Base-by-base conservation (phyloP, 2,888 invertebrate species). In the Pycnomerus fuliginosus region DNA sequence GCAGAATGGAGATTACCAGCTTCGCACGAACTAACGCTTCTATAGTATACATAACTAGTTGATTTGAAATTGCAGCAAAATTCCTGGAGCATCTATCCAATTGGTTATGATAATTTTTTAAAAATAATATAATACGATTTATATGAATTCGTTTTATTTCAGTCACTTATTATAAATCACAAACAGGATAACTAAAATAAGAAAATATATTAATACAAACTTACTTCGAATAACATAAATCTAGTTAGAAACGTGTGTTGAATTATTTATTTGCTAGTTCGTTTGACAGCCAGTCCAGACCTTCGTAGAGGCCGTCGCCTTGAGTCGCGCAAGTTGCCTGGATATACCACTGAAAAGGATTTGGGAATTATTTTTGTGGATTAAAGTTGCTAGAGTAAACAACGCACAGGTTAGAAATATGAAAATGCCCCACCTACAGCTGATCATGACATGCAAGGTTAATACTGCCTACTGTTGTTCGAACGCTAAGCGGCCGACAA, bases 1-100 rank as follows among this genome's bases (percentile, higher is more conserved):
- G 24, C 97, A 98, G 71, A 98, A 98, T 71, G 98, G 98, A 35
- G 98, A 99, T 72, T 98, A 99, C 71, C 97, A 98, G 69, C 76
- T 98, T 54, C 82, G 98, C 73, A 98, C 94, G 55, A 92, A 91
- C 74, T 93, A 77, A 77, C 2, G 8, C n/a, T 30, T 12, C 20
- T n/a, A n/a, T n/a, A n/a, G n/a, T n/a, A n/a, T n/a, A n/a, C n/a
- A n/a, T n/a, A n/a, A n/a, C n/a, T n/a, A n/a, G n/a, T n/a, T n/a
- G n/a, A 14, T 14, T 5, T 29, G 3, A 29, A 29, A 7, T 12
- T 20, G n/a, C n/a, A n/a, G n/a, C n/a, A n/a, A n/a, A n/a, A n/a
- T n/a, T n/a, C n/a, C n/a, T n/a, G n/a, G n/a, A n/a, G n/a, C n/a
- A n/a, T n/a, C n/a, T n/a, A n/a, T n/a, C n/a, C n/a, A 20, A 8